Conservation (phyloP, 2,797 vertebrate species). For the Novumbra hubbsi region DNA sequence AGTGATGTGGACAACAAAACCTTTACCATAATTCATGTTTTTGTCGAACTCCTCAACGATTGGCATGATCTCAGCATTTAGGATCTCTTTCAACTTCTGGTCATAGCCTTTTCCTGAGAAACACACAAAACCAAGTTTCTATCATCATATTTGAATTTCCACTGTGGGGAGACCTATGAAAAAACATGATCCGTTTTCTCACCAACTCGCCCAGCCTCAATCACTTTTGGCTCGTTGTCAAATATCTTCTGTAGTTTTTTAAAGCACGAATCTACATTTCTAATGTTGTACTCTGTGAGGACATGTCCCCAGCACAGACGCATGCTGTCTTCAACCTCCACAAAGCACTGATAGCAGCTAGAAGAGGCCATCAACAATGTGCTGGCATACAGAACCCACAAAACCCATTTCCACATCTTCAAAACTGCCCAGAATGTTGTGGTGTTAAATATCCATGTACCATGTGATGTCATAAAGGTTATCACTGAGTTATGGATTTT, state of each 20-base stretch:
- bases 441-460: background rate
- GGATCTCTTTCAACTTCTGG: constrained; percentile 55
- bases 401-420: constrained; percentile 44
- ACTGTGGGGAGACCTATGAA: background rate
- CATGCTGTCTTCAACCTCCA: constrained; percentile 28
- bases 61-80: constrained; percentile 61
- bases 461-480: constrained; percentile 12
- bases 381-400: constrained; percentile 45
- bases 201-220: constrained; percentile 71
- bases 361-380: constrained; percentile 37
- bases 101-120: constrained; percentile 65
- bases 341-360: constrained; percentile 69
- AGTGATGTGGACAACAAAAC: background rate
- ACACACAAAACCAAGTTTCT: background rate
- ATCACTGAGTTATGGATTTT: background rate
- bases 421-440: background rate
- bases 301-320: constrained; percentile 63
- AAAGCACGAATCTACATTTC: constrained; percentile 64
- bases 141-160: background rate
- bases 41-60: constrained; percentile 60
- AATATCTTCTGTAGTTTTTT: constrained; percentile 59
- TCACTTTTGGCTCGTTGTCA: constrained; percentile 52
- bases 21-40: constrained; percentile 44
- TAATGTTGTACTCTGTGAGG: constrained; percentile 34
- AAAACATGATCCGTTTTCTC: constrained; percentile 16